Evolutionary conservation across 2,888 invertebrate genomes (phyloP).

Genomic region (Sceliomorpha sp.): DNA sequence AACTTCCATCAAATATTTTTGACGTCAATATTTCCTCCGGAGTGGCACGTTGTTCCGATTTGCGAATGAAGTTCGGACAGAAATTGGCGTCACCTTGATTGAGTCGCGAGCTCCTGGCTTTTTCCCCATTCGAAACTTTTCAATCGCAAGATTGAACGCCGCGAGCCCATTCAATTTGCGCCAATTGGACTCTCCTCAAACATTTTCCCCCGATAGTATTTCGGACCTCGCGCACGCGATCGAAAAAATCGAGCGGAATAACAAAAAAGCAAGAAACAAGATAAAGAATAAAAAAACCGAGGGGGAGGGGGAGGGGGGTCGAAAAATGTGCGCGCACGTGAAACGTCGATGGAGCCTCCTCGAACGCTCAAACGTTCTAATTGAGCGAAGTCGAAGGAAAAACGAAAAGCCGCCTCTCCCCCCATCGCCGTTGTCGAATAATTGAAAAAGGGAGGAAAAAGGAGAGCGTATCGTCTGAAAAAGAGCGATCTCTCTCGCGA

Average conservation of each 20-base stretch:
- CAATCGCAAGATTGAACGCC: conserved; percentile 72
- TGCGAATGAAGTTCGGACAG: conserved; percentile 40
- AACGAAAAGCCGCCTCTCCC: no score
- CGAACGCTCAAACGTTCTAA: no score
- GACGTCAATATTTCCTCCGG: conserved; percentile 27
- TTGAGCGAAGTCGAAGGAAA: no score
- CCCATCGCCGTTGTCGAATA: no score
- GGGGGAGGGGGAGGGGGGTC: conserved; percentile 3
- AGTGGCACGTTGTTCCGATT: conserved; percentile 30
- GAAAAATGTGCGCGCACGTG: no score
- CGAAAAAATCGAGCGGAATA: no score
- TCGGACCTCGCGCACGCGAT: conserved; percentile 25
- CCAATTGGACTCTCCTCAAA: conserved; percentile 64
- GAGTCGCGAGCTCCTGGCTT: conserved; percentile 48
- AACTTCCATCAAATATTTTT: conserved; percentile 13
- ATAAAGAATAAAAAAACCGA: conserved; percentile 17
- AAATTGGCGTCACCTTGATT: conserved; percentile 53
- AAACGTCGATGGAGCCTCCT: no score
- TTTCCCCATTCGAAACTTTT: conserved; percentile 72
- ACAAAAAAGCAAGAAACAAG: conserved; percentile 22
- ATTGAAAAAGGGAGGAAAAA: no score
- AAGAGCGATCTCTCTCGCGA: no score
- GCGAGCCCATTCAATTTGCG: conserved; percentile 76
- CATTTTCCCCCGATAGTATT: conserved; percentile 43
- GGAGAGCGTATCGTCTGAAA: conserved; percentile 7